Conservation (phyloP, 1,140 invertebrate species). For the Lasaia peninsularis region DNA sequence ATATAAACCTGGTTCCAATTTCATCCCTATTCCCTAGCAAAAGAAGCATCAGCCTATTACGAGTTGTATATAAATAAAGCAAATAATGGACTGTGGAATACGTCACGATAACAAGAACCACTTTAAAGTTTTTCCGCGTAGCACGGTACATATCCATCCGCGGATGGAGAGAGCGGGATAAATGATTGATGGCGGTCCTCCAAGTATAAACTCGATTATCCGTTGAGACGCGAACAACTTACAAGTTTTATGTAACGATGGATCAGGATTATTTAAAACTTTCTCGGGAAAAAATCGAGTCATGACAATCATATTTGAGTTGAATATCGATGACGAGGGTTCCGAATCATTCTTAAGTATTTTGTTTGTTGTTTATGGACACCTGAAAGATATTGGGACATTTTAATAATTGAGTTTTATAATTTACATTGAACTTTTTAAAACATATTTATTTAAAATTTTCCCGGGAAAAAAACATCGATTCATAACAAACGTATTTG, state of each 20-base stretch:
- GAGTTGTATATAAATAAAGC: slow-evolving; percentile 1
- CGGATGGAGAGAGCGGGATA: slow-evolving; percentile 54
- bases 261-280: slow-evolving; percentile 71
- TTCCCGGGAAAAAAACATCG: no score
- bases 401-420: no score
- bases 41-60: not conserved
- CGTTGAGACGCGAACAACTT: slow-evolving; percentile 73
- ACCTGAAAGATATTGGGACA: not conserved
- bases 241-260: slow-evolving; percentile 76
- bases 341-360: slow-evolving; percentile 11
- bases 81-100: slow-evolving; percentile 27
- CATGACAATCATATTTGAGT: slow-evolving; percentile 70
- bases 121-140: slow-evolving; percentile 71
- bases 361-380: slow-evolving; percentile 1
- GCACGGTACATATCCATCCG: slow-evolving; percentile 43
- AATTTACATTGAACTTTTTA: slow-evolving; percentile 15
- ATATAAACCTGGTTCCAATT: no score
- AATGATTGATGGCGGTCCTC: slow-evolving; percentile 73
- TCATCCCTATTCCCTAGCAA: not conserved
- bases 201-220: slow-evolving; percentile 77
- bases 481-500: no score
- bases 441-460: no score
- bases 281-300: slow-evolving; percentile 59
- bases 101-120: slow-evolving; percentile 61
- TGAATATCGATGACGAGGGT: slow-evolving; percentile 52